Percentiles rank a stretch among this genome's conserved stretches.
Evolutionary conservation across 2,797 vertebrate species (phyloP).

Genomic region (Helarctos malayanus): DNA sequence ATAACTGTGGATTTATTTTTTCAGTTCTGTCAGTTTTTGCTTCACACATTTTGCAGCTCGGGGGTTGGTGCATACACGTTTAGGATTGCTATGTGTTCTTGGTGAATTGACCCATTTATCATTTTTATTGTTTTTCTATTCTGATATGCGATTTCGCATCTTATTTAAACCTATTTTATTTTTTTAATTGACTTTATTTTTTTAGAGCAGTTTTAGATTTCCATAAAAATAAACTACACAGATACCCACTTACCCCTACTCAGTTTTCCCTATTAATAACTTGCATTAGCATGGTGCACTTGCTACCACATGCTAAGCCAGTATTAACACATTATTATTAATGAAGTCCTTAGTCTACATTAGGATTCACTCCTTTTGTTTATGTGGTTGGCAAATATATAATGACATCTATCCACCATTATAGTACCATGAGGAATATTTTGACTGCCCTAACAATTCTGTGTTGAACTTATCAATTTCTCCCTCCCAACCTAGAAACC

Average conservation of each 20-base stretch:
- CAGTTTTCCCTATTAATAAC: background rate
- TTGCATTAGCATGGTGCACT: background rate
- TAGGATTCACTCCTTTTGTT: background rate
- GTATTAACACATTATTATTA: background rate
- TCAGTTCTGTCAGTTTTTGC: background rate
- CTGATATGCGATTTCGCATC: background rate
- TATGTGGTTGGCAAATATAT: background rate
- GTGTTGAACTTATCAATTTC: background rate
- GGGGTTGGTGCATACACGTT: background rate
- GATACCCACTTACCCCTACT: background rate
- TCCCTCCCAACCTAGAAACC: background rate
- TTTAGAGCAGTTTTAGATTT: background rate
- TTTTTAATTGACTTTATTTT: background rate
- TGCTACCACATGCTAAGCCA: background rate
- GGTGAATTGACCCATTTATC: background rate
- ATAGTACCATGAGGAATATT: background rate
- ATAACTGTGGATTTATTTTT: background rate
- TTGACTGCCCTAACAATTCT: background rate
- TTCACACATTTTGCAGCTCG: background rate
- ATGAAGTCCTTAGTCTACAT: background rate
- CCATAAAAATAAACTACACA: background rate
- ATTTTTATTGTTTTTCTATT: background rate
- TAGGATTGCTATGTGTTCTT: background rate
- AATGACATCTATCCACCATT: background rate
- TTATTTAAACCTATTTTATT: background rate